These are phyloP conservation scores for Mylabris sibirica DNA, from an alignment of 2,888 invertebrate species.

Conservation along the genomic window DNA sequence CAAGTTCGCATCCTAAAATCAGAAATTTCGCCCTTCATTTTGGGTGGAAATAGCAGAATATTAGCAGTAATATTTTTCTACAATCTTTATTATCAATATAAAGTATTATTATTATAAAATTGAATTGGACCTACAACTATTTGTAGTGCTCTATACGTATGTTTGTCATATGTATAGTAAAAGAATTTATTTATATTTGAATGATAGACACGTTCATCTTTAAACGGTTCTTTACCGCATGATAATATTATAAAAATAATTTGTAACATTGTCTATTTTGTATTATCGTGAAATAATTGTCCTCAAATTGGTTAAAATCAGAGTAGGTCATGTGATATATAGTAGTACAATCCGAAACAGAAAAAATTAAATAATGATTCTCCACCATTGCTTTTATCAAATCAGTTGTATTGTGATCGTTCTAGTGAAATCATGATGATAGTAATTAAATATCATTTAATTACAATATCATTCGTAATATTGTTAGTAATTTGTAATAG, in stretches of 20 bases:
- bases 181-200: background rate
- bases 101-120: too few species aligned
- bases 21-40: too few species aligned
- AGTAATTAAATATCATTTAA: background rate
- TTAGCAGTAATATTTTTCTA: too few species aligned
- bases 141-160: too few species aligned
- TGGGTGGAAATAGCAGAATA: too few species aligned
- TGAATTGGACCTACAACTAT: too few species aligned
- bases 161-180: background rate
- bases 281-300: constrained; percentile 5
- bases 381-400: constrained; percentile 15
- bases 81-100: too few species aligned
- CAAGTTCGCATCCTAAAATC: too few species aligned
- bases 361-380: constrained; percentile 15
- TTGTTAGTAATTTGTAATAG: constrained; percentile 1
- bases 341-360: constrained; percentile 1
- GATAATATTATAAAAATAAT: background rate
- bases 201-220: constrained; percentile 1
- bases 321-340: constrained; percentile 25
- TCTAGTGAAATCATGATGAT: constrained; percentile 14
- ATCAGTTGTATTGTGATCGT: constrained; percentile 5
- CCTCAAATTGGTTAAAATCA: constrained; percentile 16
- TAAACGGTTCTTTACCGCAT: constrained; percentile 4
- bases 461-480: background rate
- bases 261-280: background rate